Base-by-base conservation (phyloP, 2,797 vertebrate species). In the Craterocephalus amniculus region DNA sequence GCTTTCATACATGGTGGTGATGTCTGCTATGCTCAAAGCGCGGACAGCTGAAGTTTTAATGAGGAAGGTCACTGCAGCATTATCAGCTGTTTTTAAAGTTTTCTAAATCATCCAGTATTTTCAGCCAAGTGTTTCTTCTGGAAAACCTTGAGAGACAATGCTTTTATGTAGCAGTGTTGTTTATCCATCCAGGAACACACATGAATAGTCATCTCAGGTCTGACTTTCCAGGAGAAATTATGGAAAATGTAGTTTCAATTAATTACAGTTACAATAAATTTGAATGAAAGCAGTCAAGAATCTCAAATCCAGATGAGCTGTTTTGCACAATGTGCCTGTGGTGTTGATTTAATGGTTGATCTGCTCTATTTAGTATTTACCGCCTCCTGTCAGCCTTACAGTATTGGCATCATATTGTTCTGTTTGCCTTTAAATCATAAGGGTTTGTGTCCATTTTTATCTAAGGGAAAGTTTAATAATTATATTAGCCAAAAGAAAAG, bases 331-430 rank as follows among this genome's bases (percentile, higher is more conserved):
- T 7, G 1, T n/a, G 45, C 6, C 31, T 36, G 1, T 59, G 72
- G 18, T 55, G 36, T 69, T 68, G 1, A 60, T 76, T 79, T 72
- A 58, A 63, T 58, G 64, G 62, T 56, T 24, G 72, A 72, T 76
- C 20, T 76, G 31, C 7, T n/a, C n/a, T n/a, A n/a, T n/a, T n/a
- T n/a, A n/a, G n/a, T n/a, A n/a, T n/a, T n/a, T n/a, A n/a, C n/a
- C n/a, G n/a, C n/a, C n/a, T n/a, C n/a, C n/a, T n/a, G n/a, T n/a
- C n/a, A n/a, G n/a, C n/a, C n/a, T n/a, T n/a, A n/a, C n/a, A n/a
- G n/a, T n/a, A n/a, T n/a, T n/a, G n/a, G n/a, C n/a, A n/a, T n/a
- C n/a, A n/a, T n/a, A n/a, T n/a, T n/a, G n/a, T n/a, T n/a, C n/a
- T n/a, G n/a, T n/a, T n/a, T n/a, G n/a, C n/a, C n/a, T n/a, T n/a